phyloP scores from a whole-genome alignment of 2,797 vertebrate genomes.

The Holocentrus rufus region DNA sequence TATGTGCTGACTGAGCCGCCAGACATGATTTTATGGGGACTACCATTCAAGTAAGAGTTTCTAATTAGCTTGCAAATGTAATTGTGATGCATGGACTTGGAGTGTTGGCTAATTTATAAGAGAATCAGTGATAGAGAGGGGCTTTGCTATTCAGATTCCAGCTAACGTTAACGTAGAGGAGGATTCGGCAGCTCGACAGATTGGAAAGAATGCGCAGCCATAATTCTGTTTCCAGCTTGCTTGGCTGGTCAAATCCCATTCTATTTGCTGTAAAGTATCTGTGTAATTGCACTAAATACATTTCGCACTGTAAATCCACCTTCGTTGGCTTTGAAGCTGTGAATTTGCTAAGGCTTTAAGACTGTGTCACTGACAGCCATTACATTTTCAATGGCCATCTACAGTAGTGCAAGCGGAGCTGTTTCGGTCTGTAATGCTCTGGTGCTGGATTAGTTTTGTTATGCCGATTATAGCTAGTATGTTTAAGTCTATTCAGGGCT shows the following conservation, averaged over 20 bases:
- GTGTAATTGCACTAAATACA: neutral
- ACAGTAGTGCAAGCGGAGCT: conserved; percentile 21
- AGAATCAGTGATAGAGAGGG: neutral
- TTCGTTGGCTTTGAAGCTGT: neutral
- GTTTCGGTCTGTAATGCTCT: neutral
- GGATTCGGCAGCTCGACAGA: conserved; percentile 34
- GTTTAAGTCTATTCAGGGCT: neutral
- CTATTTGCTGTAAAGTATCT: neutral
- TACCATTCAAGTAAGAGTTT: conserved; percentile 70
- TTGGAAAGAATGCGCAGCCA: conserved; percentile 24
- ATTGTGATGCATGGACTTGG: rapidly evolving
- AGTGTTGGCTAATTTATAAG: neutral
- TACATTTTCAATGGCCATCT: neutral
- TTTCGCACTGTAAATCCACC: neutral
- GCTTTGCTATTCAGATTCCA: conserved; percentile 39
- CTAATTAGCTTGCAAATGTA: neutral
- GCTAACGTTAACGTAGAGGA: too few species aligned
- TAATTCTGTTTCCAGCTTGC: neutral
- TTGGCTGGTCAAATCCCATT: neutral
- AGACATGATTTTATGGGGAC: conserved; percentile 66
- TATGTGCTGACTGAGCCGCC: conserved; percentile 13
- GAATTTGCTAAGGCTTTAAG: neutral
- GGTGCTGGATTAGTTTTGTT: neutral
- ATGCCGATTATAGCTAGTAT: neutral
- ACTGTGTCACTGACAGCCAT: conserved; percentile 63